Evolutionary conservation across 2,113 vertebrate species (phyloP), one percentile per base, ranked within the genome.

Genomic region (Bubo scandiacus): DNA sequence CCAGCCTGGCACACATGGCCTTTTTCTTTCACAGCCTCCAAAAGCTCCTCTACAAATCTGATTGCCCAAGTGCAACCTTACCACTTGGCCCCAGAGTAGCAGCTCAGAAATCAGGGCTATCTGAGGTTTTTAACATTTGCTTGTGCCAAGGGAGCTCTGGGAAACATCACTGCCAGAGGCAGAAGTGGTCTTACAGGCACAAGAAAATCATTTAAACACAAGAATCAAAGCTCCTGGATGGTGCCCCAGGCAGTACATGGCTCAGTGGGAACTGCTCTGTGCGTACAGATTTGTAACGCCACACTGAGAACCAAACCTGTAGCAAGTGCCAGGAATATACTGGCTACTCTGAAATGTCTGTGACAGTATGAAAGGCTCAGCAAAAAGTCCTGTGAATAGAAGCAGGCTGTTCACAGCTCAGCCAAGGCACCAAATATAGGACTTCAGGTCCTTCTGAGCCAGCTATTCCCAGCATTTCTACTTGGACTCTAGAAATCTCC

Each of bases 141-240:
- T 67, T 72, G 49, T 78, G 86, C 61, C 86, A 93, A 90, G 66
- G 83, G 92, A 95, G 92, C 71, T 93, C 88, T 6, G 43, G 71
- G 75, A 86, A 94, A 78, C 68, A 92, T 95, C 77, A 45, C 15
- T 85, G 74, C 91, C 67, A 89, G 68, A 86, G 93, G 94, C 54
- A 73, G 54, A 38, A 91, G 62, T 26, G n/a, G 66, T 74, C 58
- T 78, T 51, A 87, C 40, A 75, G 86, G 78, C 67, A 90, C 73
- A 65, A 86, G 88, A 94, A 96, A 95, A 92, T 52, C 3, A 71
- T 51, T 81, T 75, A 89, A 89, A 91, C 94, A 86, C 66, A 91
- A 96, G 87, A 86, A 87, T 80, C 30, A 74, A 84, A 49, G 79
- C 73, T 93, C 84, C 94, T 66, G 78, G 34, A 30, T 74, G 73